Evolutionary conservation across 2,797 vertebrate genomes (phyloP).

Genomic region (Neomorphus geoffroyi): DNA sequence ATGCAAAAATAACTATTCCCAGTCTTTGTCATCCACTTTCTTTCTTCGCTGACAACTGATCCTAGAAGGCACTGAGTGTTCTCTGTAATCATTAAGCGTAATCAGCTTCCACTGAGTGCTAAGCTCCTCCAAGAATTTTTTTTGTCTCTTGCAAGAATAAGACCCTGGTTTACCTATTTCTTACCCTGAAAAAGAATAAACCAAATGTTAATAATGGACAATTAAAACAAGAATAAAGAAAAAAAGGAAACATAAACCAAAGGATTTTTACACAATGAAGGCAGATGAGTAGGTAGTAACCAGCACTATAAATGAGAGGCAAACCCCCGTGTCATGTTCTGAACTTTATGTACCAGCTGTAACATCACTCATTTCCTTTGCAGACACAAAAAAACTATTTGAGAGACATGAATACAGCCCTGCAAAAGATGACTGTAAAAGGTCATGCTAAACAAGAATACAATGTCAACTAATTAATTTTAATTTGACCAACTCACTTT

Average conservation of each 20-base stretch:
- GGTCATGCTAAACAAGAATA: background rate
- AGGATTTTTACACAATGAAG: background rate
- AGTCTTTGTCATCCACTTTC: background rate
- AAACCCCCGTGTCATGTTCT: background rate
- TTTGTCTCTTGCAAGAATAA: background rate
- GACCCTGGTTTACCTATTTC: background rate
- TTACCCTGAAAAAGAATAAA: background rate
- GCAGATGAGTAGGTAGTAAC: background rate
- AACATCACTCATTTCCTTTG: background rate
- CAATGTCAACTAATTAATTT: conserved; percentile 14
- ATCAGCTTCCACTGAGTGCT: background rate
- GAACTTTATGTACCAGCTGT: background rate
- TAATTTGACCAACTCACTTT: conserved; percentile 13
- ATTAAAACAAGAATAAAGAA: background rate
- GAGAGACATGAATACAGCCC: background rate
- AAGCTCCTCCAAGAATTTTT: background rate
- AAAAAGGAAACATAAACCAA: background rate
- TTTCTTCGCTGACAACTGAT: background rate
- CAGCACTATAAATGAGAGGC: background rate
- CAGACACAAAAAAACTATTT: background rate
- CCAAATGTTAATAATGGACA: background rate
- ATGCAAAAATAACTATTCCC: background rate
- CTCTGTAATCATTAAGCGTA: background rate
- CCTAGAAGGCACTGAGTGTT: background rate
- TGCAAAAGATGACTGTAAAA: background rate